These are phyloP conservation scores for Magallana ariakensis DNA, from an alignment of 1,140 invertebrate genomes.

Conservation along the genomic window DNA sequence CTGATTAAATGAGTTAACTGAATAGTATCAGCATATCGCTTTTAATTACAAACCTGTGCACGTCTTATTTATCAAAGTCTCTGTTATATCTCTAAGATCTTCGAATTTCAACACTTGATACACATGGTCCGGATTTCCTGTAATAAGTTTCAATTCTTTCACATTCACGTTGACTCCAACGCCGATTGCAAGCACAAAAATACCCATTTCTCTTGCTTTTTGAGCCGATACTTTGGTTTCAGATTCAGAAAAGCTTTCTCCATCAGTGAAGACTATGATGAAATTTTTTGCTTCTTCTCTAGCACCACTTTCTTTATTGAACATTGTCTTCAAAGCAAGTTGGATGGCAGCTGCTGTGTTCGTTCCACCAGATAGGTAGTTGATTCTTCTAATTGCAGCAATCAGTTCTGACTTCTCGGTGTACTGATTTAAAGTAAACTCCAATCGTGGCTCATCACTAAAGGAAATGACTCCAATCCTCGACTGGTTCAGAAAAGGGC, in stretches of 20 bases:
- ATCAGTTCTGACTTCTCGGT: conserved; percentile 33
- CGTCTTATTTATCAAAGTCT: conserved; percentile 54
- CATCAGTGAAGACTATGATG: conserved; percentile 72
- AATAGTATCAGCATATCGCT: no score
- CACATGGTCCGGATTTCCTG: conserved; percentile 60
- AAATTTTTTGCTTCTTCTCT: conserved; percentile 58
- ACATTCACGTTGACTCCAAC: conserved; percentile 59
- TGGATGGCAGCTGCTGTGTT: conserved; percentile 64
- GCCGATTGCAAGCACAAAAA: conserved; percentile 67
- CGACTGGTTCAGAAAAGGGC: conserved; percentile 49
- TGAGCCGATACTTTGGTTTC: conserved; percentile 40
- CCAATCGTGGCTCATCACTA: conserved; percentile 48
- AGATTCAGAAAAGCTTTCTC: conserved; percentile 57
- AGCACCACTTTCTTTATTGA: conserved; percentile 56
- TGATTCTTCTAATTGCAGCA: conserved; percentile 54
- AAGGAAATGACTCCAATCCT: conserved; percentile 67
- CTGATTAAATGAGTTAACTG: no score
- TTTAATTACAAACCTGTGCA: conserved; percentile 62
- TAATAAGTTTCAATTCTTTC: conserved; percentile 63
- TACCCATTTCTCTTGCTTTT: conserved; percentile 20
- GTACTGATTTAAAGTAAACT: conserved; percentile 61
- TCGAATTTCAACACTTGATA: conserved; percentile 62
- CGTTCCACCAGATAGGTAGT: conserved; percentile 61
- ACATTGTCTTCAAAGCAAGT: conserved; percentile 55
- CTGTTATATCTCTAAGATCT: conserved; percentile 59